Evolutionary conservation across 2,797 vertebrate species (phyloP).

Genomic region (Phyllotis vaccarum): DNA sequence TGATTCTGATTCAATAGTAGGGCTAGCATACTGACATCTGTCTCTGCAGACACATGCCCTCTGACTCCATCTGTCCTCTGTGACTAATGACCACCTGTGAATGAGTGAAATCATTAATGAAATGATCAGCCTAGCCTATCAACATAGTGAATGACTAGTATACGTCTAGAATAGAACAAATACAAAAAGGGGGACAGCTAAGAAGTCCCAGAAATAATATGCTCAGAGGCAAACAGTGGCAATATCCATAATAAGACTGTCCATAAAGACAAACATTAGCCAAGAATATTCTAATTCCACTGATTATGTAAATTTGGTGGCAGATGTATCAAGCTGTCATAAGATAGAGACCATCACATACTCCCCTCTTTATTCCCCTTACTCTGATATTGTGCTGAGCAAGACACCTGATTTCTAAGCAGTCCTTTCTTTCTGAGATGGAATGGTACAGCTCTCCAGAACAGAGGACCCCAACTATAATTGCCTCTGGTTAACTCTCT

Average conservation of each 20-base stretch:
- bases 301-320: neutral
- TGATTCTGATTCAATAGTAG: neutral
- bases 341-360: neutral
- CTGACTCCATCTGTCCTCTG: neutral
- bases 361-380: neutral
- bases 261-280: neutral
- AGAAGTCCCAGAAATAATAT: neutral
- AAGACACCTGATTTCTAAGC: conserved; percentile 20
- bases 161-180: neutral
- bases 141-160: neutral
- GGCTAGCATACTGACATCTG: neutral
- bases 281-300: neutral
- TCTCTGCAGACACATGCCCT: neutral
- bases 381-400: conserved; percentile 16
- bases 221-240: neutral
- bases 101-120: neutral
- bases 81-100: neutral
- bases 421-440: neutral
- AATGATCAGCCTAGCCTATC: neutral
- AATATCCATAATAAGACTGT: too few relatives aligned
- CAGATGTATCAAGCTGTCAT: neutral
- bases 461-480: neutral
- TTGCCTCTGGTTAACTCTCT: neutral
- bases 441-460: neutral
- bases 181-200: neutral